phyloP scores from a whole-genome alignment of 2,113 vertebrate genomes.

The Neotoma lepida region DNA sequence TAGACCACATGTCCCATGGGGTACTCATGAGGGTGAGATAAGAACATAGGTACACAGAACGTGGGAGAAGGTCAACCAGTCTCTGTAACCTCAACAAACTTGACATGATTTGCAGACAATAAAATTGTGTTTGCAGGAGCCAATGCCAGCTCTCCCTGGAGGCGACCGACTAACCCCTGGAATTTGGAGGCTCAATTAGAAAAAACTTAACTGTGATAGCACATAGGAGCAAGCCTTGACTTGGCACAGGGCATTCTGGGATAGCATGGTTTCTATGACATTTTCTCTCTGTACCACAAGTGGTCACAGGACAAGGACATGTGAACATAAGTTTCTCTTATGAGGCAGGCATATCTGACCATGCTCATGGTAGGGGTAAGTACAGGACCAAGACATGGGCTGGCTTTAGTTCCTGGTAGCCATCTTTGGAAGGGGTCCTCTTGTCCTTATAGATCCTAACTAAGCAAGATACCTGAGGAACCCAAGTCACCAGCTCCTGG shows the following conservation, averaged over 20 bases:
- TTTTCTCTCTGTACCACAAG: neutral
- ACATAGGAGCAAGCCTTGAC: neutral
- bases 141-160: neutral
- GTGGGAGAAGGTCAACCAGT: neutral
- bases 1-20: neutral
- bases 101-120: neutral
- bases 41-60: neutral
- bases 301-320: neutral
- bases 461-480: neutral
- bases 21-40: neutral
- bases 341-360: neutral
- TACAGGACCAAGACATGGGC: neutral
- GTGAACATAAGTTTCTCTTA: neutral
- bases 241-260: neutral
- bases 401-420: neutral
- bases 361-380: neutral
- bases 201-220: neutral
- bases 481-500: neutral
- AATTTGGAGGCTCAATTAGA: neutral
- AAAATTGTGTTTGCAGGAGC: neutral
- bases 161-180: neutral
- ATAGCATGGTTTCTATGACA: neutral
- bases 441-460: neutral
- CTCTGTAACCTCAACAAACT: neutral
- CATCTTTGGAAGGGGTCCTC: neutral